phyloP scores from a whole-genome alignment of 2,888 invertebrate species.

The Sycophila texana region DNA sequence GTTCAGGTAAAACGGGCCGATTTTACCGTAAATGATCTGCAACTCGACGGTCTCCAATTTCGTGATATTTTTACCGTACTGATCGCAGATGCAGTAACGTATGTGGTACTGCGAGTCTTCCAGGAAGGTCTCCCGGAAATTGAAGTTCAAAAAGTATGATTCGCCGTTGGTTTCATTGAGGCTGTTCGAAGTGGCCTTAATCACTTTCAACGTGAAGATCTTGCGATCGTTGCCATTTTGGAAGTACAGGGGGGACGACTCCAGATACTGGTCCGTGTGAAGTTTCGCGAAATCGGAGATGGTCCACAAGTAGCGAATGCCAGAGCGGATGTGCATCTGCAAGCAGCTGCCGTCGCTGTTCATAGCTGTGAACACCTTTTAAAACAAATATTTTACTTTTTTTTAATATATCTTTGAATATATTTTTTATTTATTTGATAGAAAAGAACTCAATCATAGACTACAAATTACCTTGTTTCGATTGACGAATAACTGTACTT shows the following conservation, averaged over 20 bases:
- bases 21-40: constrained; percentile 6
- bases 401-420: too few species aligned
- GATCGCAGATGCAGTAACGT: neutral
- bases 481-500: too few species aligned
- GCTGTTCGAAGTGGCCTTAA: neutral
- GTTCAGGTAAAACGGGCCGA: neutral
- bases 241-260: neutral
- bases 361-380: neutral
- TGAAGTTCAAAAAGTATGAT: neutral
- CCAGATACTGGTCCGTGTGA: neutral
- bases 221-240: neutral
- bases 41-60: neutral
- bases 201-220: neutral
- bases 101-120: constrained; percentile 1
- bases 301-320: constrained; percentile 7
- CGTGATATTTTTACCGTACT: neutral
- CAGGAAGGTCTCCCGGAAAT: constrained; percentile 2
- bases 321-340: constrained; percentile 2
- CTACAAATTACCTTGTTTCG: too few species aligned
- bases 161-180: neutral
- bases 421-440: neutral
- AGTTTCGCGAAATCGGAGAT: neutral
- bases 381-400: too few species aligned
- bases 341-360: neutral
- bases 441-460: neutral